Conservation (phyloP, 1,140 invertebrate species). For the Rhynchophorus ferrugineus region DNA sequence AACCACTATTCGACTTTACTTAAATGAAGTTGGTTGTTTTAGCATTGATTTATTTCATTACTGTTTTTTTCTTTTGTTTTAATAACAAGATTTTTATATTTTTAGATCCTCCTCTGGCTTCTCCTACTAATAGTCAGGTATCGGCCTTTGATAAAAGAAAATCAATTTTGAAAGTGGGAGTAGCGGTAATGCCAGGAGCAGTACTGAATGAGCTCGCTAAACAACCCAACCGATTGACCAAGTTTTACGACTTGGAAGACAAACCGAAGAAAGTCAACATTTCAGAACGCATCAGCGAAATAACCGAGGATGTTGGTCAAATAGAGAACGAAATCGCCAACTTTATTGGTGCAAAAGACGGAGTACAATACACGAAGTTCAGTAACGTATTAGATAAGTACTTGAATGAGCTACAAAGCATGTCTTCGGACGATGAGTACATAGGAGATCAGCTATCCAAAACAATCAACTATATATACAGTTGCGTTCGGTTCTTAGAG, state of each 20-base stretch:
- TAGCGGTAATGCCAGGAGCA: constrained; percentile 30
- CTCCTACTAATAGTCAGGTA: no score
- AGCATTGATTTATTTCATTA: no score
- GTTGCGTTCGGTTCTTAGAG: constrained; percentile 29
- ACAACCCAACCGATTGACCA: constrained; percentile 13
- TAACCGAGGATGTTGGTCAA: constrained; percentile 19
- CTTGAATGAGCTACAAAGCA: constrained; percentile 4
- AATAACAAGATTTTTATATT: no score
- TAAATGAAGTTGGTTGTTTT: no score
- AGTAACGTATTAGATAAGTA: constrained; percentile 10
- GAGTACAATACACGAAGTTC: constrained; percentile 20
- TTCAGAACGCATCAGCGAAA: constrained; percentile 16
- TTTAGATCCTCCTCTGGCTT: no score
- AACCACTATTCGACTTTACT: no score
- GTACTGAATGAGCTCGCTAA: constrained; percentile 19
- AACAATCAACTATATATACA: constrained; percentile 25
- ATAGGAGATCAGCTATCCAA: constrained; percentile 18
- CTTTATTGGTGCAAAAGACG: constrained; percentile 26
- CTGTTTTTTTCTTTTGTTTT: no score
- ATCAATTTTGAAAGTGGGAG: constrained; percentile 29
- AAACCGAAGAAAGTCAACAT: constrained; percentile 7
- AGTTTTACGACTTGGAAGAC: not conserved
- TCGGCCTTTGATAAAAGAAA: constrained; percentile 24
- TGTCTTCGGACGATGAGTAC: constrained; percentile 19
- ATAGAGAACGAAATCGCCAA: constrained; percentile 27